These are phyloP conservation scores for Dorcus parallelipipedus DNA, from an alignment of 2,888 invertebrate species.

Conservation along the genomic window DNA sequence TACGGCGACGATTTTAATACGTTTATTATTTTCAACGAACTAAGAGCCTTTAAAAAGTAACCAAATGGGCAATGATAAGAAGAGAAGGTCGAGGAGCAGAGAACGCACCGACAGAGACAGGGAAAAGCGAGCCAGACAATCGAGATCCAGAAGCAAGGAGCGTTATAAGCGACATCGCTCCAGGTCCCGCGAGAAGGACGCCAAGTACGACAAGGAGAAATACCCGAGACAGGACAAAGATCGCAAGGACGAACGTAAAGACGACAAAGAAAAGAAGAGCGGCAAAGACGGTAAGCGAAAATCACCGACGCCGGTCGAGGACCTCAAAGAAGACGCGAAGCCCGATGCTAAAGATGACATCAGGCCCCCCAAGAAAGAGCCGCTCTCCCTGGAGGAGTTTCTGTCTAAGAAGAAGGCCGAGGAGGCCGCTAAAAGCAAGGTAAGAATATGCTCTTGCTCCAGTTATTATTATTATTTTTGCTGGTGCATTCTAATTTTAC, in stretches of 20 bases:
- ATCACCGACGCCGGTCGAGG: conserved; percentile 46
- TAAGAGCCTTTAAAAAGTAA: no score
- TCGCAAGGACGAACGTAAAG: conserved; percentile 25
- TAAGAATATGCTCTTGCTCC: conserved; percentile 32
- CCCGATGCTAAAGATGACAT: conserved; percentile 26
- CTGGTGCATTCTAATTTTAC: conserved; percentile 22
- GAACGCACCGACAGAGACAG: conserved; percentile 43
- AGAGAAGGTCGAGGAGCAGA: conserved; percentile 46
- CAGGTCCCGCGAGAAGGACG: conserved; percentile 42
- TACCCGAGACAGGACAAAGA: conserved; percentile 31
- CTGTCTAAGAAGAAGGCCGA: conserved; percentile 94
- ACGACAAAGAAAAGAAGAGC: conserved; percentile 32
- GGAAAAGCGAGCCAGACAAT: conserved; percentile 40
- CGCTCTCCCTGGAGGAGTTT: conserved; percentile 92
- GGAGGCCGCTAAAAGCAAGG: conserved; percentile 89
- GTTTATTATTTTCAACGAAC: no score
- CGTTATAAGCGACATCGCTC: conserved; percentile 37
- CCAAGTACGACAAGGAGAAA: conserved; percentile 33
- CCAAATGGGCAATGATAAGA: conserved; percentile 45
- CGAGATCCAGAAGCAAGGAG: conserved; percentile 46
- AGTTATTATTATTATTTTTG: not conserved
- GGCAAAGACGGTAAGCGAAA: conserved; percentile 38
- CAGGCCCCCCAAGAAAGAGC: conserved; percentile 63
- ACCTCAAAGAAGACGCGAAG: conserved; percentile 38
- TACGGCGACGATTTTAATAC: no score